Base-by-base conservation (phyloP, 2,888 invertebrate species). In the Chironomus tentans region DNA sequence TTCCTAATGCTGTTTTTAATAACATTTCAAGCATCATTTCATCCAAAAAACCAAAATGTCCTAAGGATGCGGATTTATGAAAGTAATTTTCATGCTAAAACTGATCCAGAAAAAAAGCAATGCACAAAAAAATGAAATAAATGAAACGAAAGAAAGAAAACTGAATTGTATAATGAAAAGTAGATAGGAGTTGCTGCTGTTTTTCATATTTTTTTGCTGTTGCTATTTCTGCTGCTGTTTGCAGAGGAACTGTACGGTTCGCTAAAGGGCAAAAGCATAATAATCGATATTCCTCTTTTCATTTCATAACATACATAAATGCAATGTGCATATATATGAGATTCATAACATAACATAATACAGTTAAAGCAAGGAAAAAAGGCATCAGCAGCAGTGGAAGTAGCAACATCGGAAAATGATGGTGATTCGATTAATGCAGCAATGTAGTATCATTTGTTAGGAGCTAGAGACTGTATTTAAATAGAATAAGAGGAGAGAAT, bases 241-340 rank as follows among this genome's bases (percentile, higher is more conserved):
- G 12, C 12, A 21, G 22, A 22, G 62, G 21, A 38, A 38, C 38
- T 38, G 38, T 38, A 10, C 38, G 38, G 38, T 38, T 38, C 46
- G 72, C 72, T 72, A n/a, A 13, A 46, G 48, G 72, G 72, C 61
- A 46, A 38, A 72, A 72, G 62, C 62, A 72, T 50, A 72, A 72
- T 72, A 72, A 72, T 72, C 72, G 72, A 72, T 72, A 72, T 62
- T 28, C 15, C 24, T 38, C 71, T 21, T 50, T 56, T 56, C 56
- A 18, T 18, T 18, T 56, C 56, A 22, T 21, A 21, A 15, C 21
- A 21, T 50, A 50, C 50, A 50, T 50, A 50, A 38, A 38, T 38
- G 38, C 38, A 38, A 38, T 71, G 13, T 72, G 61, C 18, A 62
- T 50, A n/a, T n/a, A n/a, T 38, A 72, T 72, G 61, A 72, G 15